Evolutionary conservation across 1,140 invertebrate genomes (phyloP), one percentile per base, ranked within the genome.

Genomic region (Drosophila santomea): DNA sequence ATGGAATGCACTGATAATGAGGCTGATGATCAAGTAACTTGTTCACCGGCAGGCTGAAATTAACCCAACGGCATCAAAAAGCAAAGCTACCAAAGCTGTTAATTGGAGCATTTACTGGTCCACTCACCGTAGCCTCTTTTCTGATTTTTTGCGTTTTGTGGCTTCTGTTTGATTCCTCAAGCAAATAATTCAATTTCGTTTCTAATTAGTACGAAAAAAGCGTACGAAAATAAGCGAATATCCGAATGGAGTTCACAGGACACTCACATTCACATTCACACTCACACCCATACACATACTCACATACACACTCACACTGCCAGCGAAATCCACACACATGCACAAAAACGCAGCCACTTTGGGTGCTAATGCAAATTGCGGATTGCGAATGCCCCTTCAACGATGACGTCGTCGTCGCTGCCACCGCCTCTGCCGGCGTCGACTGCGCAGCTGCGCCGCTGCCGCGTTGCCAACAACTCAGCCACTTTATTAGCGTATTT

Each of bases 401-500:
- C 43, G 36, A 38, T n/a, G 15, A 14, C 54, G n/a, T 6, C 8
- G 23, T 17, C 35, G 38, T 11, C 35, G 25, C 69, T 56, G 78
- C 8, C 43, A 51, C 32, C 6, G 69, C 14, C 39, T 23, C 39
- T 11, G 64, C 4, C 35, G 25, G 17, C 60, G 69, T 25, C 23
- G 45, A 43, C 47, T 50, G 28, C 23, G 68, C 55, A 45, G 74
- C 23, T 41, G 68, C 47, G 38, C 14, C 44, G 55, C 62, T 48
- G 48, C 56, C 36, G 54, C 67, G 63, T 63, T 52, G 68, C 56
- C 74, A 76, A 64, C 61, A 80, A 78, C 83, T 82, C 79, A 88
- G 83, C 83, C 83, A 89, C 83, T 89, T 89, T 88, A 88, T 88
- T 88, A 88, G 83, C 83, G 83, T 88, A 88, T 88, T 88, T 88